These are phyloP conservation scores for Plebejus melissa DNA, from an alignment of 2,888 invertebrate species.

Conservation along the genomic window DNA sequence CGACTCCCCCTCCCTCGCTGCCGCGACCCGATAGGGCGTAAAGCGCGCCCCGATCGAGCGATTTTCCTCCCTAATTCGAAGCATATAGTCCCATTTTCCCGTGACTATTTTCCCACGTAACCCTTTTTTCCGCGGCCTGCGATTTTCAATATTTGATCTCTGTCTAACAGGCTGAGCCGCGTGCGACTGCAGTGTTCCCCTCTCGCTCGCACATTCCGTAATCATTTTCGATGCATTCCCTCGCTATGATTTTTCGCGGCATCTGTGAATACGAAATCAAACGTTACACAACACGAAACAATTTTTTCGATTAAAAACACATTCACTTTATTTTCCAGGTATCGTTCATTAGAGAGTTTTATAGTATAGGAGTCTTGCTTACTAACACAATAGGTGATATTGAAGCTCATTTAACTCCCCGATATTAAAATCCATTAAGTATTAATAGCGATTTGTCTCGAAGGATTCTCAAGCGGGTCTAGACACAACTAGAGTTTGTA, in stretches of 20 bases:
- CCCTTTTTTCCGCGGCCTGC: slow-evolving; percentile 50
- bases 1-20: slow-evolving; percentile 57
- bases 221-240: slow-evolving; percentile 78
- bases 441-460: slow-evolving; percentile 2
- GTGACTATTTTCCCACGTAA: slow-evolving; percentile 43
- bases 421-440: not conserved
- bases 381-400: too few relatives aligned
- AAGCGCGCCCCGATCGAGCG: slow-evolving; percentile 39
- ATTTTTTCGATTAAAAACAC: slow-evolving; percentile 1
- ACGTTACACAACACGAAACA: slow-evolving; percentile 41
- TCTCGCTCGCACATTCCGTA: slow-evolving; percentile 74
- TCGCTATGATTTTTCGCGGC: slow-evolving; percentile 72
- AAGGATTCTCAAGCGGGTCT: slow-evolving; percentile 53
- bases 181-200: slow-evolving; percentile 68
- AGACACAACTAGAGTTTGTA: slow-evolving; percentile 75
- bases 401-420: too few relatives aligned
- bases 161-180: slow-evolving; percentile 73
- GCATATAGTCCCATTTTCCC: slow-evolving; percentile 54
- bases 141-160: slow-evolving; percentile 78
- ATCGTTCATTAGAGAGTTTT: not conserved
- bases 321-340: not conserved
- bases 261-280: slow-evolving; percentile 55
- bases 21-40: slow-evolving; percentile 50
- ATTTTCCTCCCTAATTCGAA: slow-evolving; percentile 54
- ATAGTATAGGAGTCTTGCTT: too few relatives aligned